A percentile compares a stretch with the other conserved stretches of the same genome.
Evolutionary conservation across 1,140 invertebrate genomes (phyloP).

Genomic region (Hydropsyche tenuis): DNA sequence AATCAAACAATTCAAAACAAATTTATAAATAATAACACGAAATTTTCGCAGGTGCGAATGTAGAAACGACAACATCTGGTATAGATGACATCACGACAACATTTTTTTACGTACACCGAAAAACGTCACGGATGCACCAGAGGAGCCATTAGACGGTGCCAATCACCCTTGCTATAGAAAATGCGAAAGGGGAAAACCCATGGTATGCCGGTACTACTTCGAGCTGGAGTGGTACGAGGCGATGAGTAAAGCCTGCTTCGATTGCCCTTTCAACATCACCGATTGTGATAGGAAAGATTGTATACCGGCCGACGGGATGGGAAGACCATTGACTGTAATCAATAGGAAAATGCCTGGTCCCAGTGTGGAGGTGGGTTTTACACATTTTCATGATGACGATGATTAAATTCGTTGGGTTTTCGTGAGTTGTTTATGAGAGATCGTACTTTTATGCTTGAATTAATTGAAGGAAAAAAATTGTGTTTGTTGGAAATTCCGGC

Average conservation of each 20-base stretch:
- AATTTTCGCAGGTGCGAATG: background rate
- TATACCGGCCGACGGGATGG: constrained; percentile 80
- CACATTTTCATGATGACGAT: too few relatives aligned
- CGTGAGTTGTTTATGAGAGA: too few relatives aligned
- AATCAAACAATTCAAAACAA: too few relatives aligned
- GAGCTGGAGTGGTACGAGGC: constrained; percentile 80
- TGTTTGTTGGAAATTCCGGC: too few relatives aligned
- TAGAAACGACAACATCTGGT: constrained; percentile 13
- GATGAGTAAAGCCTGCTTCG: constrained; percentile 86
- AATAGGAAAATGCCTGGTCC: constrained; percentile 90
- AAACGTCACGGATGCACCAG: background rate
- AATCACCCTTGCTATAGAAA: constrained; percentile 62
- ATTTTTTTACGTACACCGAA: background rate
- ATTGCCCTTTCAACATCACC: constrained; percentile 77
- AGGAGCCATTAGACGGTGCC: constrained; percentile 48
- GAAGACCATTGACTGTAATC: constrained; percentile 75
- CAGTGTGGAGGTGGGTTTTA: constrained; percentile 72
- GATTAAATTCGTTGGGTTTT: too few relatives aligned
- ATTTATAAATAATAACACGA: too few relatives aligned
- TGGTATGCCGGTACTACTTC: constrained; percentile 75
- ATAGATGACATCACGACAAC: background rate
- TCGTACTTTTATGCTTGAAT: too few relatives aligned
- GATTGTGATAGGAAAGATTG: constrained; percentile 84
- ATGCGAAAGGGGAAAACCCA: constrained; percentile 62
- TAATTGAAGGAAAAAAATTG: too few relatives aligned